phyloP scores from a whole-genome alignment of 2,888 invertebrate genomes.

The Watsonalla cultraria region DNA sequence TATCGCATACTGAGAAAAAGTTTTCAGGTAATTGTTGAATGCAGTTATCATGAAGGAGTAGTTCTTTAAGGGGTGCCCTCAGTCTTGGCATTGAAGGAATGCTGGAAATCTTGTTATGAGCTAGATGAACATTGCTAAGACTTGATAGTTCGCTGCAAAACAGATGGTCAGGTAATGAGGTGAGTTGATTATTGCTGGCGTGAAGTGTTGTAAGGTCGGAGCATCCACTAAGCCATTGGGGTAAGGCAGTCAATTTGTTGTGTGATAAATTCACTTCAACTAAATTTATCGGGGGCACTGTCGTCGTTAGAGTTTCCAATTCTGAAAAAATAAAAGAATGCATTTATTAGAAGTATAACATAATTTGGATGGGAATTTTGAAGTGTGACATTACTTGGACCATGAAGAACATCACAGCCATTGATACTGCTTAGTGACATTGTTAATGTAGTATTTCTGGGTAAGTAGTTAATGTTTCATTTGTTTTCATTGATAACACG shows the following conservation, averaged over 20 bases:
- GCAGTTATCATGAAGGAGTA: conserved; percentile 88
- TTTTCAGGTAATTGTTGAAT: conserved; percentile 86
- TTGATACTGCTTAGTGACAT: too few relatives aligned
- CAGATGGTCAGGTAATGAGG: conserved; percentile 84
- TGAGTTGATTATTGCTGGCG: conserved; percentile 86
- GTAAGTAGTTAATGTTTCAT: too few relatives aligned
- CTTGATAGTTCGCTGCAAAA: conserved; percentile 86
- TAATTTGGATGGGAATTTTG: neutral
- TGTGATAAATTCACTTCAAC: conserved; percentile 88
- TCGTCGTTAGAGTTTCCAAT: conserved; percentile 83
- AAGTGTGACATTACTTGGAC: too few relatives aligned
- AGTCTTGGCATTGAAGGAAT: conserved; percentile 84
- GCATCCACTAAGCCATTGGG: conserved; percentile 88
- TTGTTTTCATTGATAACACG: too few relatives aligned
- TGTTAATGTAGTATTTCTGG: too few relatives aligned
- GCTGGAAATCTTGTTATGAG: conserved; percentile 86
- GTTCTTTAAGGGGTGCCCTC: conserved; percentile 81
- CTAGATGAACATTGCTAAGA: conserved; percentile 85
- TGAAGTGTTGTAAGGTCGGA: conserved; percentile 84
- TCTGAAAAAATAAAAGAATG: conserved; percentile 71
- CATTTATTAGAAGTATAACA: neutral
- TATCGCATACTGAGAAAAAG: conserved; percentile 83
- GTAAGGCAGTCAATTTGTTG: conserved; percentile 85
- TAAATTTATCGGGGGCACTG: conserved; percentile 84
- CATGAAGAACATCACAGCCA: too few relatives aligned